phyloP scores from a whole-genome alignment of 2,113 vertebrate species.

The Cebus imitator region DNA sequence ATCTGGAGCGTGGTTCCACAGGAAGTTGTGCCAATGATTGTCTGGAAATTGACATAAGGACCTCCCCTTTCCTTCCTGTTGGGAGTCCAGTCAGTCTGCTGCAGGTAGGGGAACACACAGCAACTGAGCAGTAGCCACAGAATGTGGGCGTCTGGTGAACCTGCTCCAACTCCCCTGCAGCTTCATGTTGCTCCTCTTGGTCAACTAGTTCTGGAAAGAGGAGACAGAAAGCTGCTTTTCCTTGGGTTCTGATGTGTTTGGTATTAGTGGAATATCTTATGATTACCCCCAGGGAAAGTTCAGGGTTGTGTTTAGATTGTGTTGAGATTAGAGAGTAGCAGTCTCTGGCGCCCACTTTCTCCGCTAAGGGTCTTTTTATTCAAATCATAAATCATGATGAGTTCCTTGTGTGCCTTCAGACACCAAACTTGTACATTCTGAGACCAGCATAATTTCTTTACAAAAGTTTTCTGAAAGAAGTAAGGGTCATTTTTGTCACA shows the following conservation, averaged over 20 bases:
- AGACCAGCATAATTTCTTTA: neutral
- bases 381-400: neutral
- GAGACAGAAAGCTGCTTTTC: neutral
- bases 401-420: neutral
- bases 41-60: neutral
- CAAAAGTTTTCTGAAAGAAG: conserved; percentile 17
- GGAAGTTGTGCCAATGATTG: neutral
- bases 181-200: neutral
- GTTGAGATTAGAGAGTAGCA: no score
- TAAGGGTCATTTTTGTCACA: neutral
- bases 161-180: neutral
- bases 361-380: neutral
- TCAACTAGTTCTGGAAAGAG: neutral
- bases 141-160: neutral
- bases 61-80: neutral
- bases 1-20: neutral
- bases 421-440: neutral
- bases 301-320: neutral
- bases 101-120: neutral
- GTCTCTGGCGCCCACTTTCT: neutral
- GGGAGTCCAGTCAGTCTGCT: neutral
- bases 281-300: neutral
- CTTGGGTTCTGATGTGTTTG: neutral
- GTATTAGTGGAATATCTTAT: neutral
- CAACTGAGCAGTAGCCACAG: neutral